A percentile compares a stretch with the other conserved stretches of the same genome.
Evolutionary conservation across 2,797 vertebrate genomes (phyloP).

Genomic region (Gambusia yucatana): DNA sequence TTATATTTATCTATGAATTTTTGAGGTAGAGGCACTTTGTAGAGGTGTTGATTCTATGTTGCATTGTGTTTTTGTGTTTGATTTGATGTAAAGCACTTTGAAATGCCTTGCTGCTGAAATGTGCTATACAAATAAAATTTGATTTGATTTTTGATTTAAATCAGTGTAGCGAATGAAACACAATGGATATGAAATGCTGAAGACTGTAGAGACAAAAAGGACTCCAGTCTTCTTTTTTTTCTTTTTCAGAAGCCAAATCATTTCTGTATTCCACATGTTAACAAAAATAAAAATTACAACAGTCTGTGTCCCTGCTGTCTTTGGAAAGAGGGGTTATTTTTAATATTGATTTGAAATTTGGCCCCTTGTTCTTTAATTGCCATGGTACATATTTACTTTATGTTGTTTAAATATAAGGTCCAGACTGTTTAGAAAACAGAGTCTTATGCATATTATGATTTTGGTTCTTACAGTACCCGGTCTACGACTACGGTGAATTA

Average conservation of each 20-base stretch:
- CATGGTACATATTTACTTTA: conserved; percentile 21
- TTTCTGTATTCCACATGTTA: neutral
- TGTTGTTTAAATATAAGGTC: conserved; percentile 8
- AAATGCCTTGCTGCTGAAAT: too few relatives aligned
- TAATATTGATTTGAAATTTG: conserved; percentile 42
- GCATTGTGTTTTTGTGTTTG: too few relatives aligned
- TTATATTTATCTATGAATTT: neutral
- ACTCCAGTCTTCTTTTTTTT: neutral
- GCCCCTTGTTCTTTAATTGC: conserved; percentile 30
- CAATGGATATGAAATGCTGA: neutral
- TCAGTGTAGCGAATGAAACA: neutral
- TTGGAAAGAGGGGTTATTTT: neutral
- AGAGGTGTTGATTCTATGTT: too few relatives aligned
- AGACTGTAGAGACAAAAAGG: neutral
- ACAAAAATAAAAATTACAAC: neutral
- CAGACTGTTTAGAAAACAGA: neutral
- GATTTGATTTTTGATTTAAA: too few relatives aligned
- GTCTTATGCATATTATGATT: conserved; percentile 26
- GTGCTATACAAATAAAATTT: too few relatives aligned
- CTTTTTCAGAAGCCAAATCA: neutral
- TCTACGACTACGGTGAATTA: conserved; percentile 88
- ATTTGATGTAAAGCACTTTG: too few relatives aligned
- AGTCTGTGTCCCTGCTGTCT: neutral
- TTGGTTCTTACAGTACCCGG: conserved; percentile 87
- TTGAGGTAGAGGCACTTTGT: neutral